phyloP scores from a whole-genome alignment of 2,797 vertebrate species.

The Spheniscus humboldti region DNA sequence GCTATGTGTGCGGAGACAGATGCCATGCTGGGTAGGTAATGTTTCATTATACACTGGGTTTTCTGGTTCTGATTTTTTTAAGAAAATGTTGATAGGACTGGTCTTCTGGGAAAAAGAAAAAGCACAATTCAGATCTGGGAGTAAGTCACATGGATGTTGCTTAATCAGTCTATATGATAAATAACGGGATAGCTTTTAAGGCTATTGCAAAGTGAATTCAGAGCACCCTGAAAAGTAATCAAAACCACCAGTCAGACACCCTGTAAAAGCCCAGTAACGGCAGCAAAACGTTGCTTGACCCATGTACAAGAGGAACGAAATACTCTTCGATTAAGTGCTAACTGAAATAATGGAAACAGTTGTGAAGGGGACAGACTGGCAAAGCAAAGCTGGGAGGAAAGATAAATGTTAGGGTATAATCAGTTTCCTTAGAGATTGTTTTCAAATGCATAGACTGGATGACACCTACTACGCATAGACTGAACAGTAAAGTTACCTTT shows the following conservation, averaged over 20 bases:
- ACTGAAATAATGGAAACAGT: neutral
- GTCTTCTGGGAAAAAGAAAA: neutral
- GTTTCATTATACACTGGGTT: neutral
- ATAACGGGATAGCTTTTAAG: neutral
- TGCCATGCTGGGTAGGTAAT: conserved; percentile 88
- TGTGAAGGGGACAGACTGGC: neutral
- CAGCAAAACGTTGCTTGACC: neutral
- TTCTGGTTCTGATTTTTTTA: neutral
- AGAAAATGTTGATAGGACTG: neutral
- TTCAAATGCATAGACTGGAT: neutral
- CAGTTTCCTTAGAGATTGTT: neutral
- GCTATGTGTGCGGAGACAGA: conserved; percentile 97
- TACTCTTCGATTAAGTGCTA: neutral
- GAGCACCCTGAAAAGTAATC: neutral
- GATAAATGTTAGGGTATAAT: neutral
- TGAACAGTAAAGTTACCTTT: neutral
- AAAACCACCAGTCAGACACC: neutral
- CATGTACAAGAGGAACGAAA: neutral
- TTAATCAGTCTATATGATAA: neutral
- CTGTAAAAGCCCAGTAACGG: neutral
- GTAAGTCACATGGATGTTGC: neutral
- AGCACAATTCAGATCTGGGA: neutral
- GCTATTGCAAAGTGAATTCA: neutral
- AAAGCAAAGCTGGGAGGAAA: neutral
- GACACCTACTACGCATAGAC: neutral